Base-by-base conservation (phyloP, 2,113 vertebrate species). In the Parus major region DNA sequence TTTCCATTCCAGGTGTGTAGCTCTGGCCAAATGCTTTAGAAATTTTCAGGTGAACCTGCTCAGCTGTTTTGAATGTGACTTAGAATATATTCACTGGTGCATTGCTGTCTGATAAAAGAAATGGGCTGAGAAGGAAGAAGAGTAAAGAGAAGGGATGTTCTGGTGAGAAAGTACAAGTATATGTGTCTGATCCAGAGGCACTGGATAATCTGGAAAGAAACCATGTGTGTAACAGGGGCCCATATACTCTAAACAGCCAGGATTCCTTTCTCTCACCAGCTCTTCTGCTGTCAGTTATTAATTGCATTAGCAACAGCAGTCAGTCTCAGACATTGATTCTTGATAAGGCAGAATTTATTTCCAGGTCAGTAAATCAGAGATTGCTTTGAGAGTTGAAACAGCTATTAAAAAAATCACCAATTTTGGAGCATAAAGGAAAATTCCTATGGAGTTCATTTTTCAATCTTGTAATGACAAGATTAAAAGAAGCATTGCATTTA, bases 191-290 rank as follows among this genome's bases (percentile, higher is more conserved):
- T n/a, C 5, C 27, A 86, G 70, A 18, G 19, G 11, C 6, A 56
- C 36, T 39, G 6, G 12, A 33, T 39, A 57, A 75, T 12, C 18
- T 33, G 11, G 11, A 69, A n/a, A 50, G 28, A 70, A 88, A 27
- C 4, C 25, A 1, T 2, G 0, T 11, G 8, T 28, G 8, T 49
- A 77, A 49, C 20, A 35, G 9, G 11, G 15, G 1, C 27, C 8
- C 14, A 53, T 6, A 35, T 23, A 12, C 11, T 60, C 3, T 59
- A 46, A 55, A 15, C 1, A 60, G 36, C 5, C 42, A 63, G 10
- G 5, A 52, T 47, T 73, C 15, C 49, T 52, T n/a, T 16, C 7
- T 59, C 15, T 82, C 13, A 31, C 17, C 28, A 29, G 1, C 20
- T 28, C 8, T 61, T 39, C 36, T 70, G 11, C 41, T 56, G n/a